These are phyloP conservation scores for Numenius phaeopus DNA, from an alignment of 2,797 vertebrate species.

Conservation along the genomic window DNA sequence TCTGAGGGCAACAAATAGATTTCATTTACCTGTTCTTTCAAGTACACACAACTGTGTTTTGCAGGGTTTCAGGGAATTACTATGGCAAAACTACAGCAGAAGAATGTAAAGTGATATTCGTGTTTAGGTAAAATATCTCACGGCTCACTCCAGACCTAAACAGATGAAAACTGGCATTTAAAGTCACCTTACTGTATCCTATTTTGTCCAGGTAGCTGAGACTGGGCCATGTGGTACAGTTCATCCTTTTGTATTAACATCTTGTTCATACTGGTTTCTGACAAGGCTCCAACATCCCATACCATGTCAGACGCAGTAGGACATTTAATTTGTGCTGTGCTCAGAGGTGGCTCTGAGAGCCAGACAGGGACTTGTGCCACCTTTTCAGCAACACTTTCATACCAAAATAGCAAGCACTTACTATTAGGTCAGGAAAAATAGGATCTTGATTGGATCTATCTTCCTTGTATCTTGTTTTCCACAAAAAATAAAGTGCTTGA, in stretches of 20 bases:
- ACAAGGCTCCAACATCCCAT: neutral
- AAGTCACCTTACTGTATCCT: neutral
- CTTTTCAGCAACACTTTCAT: slow-evolving; percentile 27
- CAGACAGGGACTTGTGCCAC: slow-evolving; percentile 9
- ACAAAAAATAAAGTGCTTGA: slow-evolving; percentile 54
- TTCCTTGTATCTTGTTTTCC: neutral
- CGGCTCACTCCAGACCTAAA: neutral
- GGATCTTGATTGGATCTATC: neutral
- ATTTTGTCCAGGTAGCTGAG: neutral
- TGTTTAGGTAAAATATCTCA: neutral
- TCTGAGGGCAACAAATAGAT: neutral
- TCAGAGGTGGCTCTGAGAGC: slow-evolving; percentile 26
- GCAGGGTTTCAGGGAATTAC: neutral
- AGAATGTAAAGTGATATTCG: neutral
- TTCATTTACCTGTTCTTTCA: neutral
- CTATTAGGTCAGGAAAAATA: slow-evolving; percentile 14
- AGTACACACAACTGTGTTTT: neutral
- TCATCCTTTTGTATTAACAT: neutral
- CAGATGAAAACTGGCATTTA: neutral
- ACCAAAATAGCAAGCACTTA: slow-evolving; percentile 53
- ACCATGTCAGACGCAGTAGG: neutral
- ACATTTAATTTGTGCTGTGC: slow-evolving; percentile 47
- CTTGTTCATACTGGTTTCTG: neutral
- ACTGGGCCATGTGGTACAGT: neutral
- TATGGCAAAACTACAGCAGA: neutral